A percentile compares a stretch with the other conserved stretches of the same genome.
These are phyloP conservation scores for Agrochola lychnidis DNA, from an alignment of 2,888 invertebrate species.

Conservation along the genomic window DNA sequence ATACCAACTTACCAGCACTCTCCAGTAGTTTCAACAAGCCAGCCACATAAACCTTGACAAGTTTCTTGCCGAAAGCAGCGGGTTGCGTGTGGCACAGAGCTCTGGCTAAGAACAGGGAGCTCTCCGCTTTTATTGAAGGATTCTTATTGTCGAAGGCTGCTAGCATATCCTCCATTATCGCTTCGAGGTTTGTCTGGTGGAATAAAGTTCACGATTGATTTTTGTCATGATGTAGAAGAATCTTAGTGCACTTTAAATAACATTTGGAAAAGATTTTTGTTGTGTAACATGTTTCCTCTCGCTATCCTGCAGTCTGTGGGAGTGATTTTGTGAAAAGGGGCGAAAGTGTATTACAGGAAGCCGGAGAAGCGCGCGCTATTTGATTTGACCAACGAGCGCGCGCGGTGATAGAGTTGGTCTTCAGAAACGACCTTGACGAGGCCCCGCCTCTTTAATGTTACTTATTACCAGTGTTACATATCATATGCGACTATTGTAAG, in stretches of 20 bases:
- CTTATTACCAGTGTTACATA: too few species aligned
- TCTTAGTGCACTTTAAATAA: too few species aligned
- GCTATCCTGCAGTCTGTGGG: too few species aligned
- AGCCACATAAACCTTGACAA: constrained; percentile 95
- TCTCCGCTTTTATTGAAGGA: constrained; percentile 97
- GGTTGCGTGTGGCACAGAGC: constrained; percentile 96
- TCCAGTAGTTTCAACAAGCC: constrained; percentile 95
- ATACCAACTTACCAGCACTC: constrained; percentile 91
- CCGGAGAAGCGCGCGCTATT: too few species aligned
- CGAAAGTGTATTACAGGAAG: too few species aligned
- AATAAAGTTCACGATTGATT: background rate
- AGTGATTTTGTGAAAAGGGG: too few species aligned
- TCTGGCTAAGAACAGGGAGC: constrained; percentile 95
- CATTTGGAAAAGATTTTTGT: background rate
- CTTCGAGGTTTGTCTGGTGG: constrained; percentile 94
- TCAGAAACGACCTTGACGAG: too few species aligned
- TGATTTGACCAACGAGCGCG: too few species aligned
- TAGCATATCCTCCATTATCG: constrained; percentile 95
- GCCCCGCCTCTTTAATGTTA: too few species aligned
- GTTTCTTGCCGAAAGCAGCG: constrained; percentile 96
- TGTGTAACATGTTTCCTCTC: too few species aligned
- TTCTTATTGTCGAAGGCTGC: constrained; percentile 97
- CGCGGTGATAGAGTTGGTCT: too few species aligned
- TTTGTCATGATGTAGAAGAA: background rate
- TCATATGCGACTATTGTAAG: too few species aligned